Evolutionary conservation across 2,888 invertebrate genomes (phyloP), one percentile per base, ranked within the genome.

Genomic region (Cyclophora albipunctata): DNA sequence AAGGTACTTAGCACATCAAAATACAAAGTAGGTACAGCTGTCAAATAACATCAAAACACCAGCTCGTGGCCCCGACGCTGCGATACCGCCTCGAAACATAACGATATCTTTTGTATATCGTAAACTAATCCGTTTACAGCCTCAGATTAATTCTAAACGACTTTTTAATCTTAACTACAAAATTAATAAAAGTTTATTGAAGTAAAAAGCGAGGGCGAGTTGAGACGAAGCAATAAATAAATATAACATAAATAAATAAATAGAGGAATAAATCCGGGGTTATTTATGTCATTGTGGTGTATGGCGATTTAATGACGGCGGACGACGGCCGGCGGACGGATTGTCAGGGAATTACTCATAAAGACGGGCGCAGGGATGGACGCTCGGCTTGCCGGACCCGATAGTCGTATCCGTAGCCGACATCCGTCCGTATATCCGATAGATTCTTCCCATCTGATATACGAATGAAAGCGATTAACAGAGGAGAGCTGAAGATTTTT

Each of bases 261-360:
- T 75, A 73, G 67, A 67, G 63, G 59, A 68, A 76, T 78, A 80
- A 80, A 79, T 75, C 75, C 71, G 55, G 66, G 65, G 73, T 79
- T 75, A 81, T 81, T 81, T 78, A 81, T 78, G 78, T 75, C 66
- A 66, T 64, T 73, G 73, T 68, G 67, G 57, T 55, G 67, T 71
- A 80, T 77, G 77, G 74, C 62, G 64, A 67, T 79, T 79, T 80
- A 79, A 82, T 81, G 80, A 81, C 73, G 69, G 55, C 51, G 52
- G 50, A 57, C 66, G 73, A 71, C 67, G 63, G 71, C 64, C 67
- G 49, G 69, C 68, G 60, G 74, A 73, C 63, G 69, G 73, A 71
- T 72, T 69, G 75, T 68, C 71, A 67, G 63, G 71, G 69, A 72
- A 69, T 73, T 68, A 64, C 65, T 71, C 62, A 69, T 71, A 66